Evolutionary conservation across 1,140 invertebrate species (phyloP).

Genomic region (Drosophila pseudoobscura): DNA sequence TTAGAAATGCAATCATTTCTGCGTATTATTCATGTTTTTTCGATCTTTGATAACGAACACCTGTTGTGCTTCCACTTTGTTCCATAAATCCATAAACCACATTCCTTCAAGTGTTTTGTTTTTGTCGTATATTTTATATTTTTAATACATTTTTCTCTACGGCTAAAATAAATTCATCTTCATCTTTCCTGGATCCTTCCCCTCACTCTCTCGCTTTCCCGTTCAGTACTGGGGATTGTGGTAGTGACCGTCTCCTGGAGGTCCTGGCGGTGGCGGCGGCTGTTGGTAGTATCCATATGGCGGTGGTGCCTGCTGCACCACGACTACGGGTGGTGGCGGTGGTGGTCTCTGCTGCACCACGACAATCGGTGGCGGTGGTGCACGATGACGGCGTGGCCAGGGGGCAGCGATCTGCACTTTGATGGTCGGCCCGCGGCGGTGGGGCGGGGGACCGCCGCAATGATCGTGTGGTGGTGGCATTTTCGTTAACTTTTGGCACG

Average conservation of each 20-base stretch:
- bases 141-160: background rate
- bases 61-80: too few relatives aligned
- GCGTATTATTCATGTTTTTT: too few relatives aligned
- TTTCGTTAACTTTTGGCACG: constrained; percentile 3
- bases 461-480: constrained; percentile 69
- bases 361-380: constrained; percentile 42
- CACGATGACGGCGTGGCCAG: constrained; percentile 66
- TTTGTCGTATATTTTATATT: background rate
- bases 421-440: constrained; percentile 63
- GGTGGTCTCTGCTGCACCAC: constrained; percentile 62
- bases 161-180: constrained; percentile 27
- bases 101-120: background rate
- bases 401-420: constrained; percentile 71
- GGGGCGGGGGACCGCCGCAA: constrained; percentile 52
- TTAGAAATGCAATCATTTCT: too few relatives aligned
- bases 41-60: too few relatives aligned
- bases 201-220: too few relatives aligned
- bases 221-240: constrained; percentile 55
- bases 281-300: constrained; percentile 48
- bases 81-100: too few relatives aligned
- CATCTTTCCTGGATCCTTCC: background rate
- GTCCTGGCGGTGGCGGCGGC: constrained; percentile 38
- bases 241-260: constrained; percentile 49
- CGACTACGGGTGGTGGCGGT: constrained; percentile 54
- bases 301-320: constrained; percentile 57